Conservation (phyloP, 2,113 vertebrate genomes). For the Formicarius rufipectus region DNA sequence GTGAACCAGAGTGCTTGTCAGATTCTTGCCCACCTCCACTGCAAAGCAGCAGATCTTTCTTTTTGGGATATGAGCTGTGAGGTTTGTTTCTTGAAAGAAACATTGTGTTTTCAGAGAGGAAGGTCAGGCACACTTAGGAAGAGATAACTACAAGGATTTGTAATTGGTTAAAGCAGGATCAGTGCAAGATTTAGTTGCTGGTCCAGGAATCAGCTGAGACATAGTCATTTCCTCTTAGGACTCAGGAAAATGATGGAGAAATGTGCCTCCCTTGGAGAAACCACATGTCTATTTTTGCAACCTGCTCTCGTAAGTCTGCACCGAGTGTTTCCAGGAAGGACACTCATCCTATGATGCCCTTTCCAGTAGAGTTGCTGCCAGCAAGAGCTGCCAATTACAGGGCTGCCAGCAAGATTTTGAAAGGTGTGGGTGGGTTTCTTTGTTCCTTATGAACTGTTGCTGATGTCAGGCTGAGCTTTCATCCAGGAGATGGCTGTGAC, state of each 20-base stretch:
- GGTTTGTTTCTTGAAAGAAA: background rate
- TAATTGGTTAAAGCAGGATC: background rate
- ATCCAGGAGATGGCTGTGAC: background rate
- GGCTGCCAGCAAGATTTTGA: background rate
- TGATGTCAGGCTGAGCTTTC: background rate
- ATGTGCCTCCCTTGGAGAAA: conserved; percentile 9
- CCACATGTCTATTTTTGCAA: conserved; percentile 21
- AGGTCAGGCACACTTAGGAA: background rate
- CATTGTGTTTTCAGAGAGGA: background rate
- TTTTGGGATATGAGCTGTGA: background rate
- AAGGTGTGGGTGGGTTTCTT: conserved; percentile 1
- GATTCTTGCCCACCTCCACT: background rate
- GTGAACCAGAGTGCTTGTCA: background rate
- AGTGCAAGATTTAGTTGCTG: background rate
- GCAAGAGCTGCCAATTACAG: background rate
- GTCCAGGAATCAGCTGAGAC: background rate
- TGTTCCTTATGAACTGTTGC: background rate
- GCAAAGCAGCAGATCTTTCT: background rate
- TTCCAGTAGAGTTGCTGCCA: background rate
- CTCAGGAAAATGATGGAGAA: background rate
- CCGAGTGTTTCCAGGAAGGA: conserved; percentile 51
- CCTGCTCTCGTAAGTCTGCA: background rate
- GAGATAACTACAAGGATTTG: background rate
- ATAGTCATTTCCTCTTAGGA: background rate
- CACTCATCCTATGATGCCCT: conserved; percentile 15